Percentiles rank a stretch among this genome's conserved stretches.
These are phyloP conservation scores for Corydoras maculifer DNA, from an alignment of 2,113 vertebrate genomes.

Conservation along the genomic window DNA sequence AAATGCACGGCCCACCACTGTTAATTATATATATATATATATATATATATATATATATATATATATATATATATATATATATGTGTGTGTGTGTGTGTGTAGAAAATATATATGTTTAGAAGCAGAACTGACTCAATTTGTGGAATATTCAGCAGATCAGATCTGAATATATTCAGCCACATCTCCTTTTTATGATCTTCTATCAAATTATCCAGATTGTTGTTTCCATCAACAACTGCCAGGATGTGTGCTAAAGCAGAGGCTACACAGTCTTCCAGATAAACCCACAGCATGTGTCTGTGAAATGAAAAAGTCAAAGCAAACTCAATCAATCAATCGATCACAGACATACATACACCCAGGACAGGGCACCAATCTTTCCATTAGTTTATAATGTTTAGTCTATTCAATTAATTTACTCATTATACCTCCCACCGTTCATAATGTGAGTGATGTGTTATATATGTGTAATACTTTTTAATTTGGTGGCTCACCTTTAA, in stretches of 20 bases:
- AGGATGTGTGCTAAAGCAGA: conserved; percentile 41
- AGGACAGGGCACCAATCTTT: too few species aligned
- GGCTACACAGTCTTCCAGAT: conserved; percentile 41
- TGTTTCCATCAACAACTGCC: conserved; percentile 43
- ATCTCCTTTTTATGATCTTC: conserved; percentile 21
- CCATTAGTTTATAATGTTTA: too few species aligned
- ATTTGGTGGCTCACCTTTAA: not conserved
- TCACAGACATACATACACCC: too few species aligned
- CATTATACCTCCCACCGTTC: too few species aligned
- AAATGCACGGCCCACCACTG: not conserved
- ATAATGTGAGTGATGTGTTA: too few species aligned
- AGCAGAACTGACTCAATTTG: conserved; percentile 14
- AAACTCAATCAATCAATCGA: too few species aligned
- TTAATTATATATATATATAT: not conserved
- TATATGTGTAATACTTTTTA: too few species aligned
- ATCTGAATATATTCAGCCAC: conserved; percentile 40
- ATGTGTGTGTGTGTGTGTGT: too few species aligned
- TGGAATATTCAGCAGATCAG: conserved; percentile 35
- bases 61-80: not conserved
- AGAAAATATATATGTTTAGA: too few species aligned
- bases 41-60: not conserved
- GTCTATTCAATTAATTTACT: too few species aligned
- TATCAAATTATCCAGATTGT: conserved; percentile 40
- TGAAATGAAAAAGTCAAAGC: not conserved
- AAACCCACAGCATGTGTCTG: conserved; percentile 43